Percentiles rank a stretch among this genome's conserved stretches.
Evolutionary conservation across 2,797 vertebrate species (phyloP).

Genomic region (Syndactyla subalaris): DNA sequence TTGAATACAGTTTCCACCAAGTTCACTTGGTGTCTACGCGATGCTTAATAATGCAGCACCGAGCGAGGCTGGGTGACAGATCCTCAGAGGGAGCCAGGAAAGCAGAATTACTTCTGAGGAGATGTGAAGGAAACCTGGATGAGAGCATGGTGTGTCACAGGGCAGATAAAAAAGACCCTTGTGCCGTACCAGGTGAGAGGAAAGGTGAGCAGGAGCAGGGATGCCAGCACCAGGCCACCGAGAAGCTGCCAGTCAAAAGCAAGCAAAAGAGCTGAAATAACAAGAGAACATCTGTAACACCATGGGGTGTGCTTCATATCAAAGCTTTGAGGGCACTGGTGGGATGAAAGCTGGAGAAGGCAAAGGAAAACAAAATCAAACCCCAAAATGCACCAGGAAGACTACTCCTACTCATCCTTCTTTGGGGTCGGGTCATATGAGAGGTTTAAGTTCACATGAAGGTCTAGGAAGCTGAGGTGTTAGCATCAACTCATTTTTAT

Average conservation of each 20-base stretch:
- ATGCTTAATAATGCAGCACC: not conserved
- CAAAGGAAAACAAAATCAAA: slow-evolving; percentile 12
- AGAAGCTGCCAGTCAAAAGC: slow-evolving; percentile 9
- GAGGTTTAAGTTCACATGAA: not conserved
- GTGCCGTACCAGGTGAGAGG: not conserved
- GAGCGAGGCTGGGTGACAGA: not conserved
- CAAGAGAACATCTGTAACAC: not conserved
- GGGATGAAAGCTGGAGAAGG: not conserved
- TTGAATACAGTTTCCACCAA: not conserved
- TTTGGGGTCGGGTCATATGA: not conserved
- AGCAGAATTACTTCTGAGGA: not conserved
- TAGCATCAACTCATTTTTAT: not conserved
- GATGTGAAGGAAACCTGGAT: not conserved
- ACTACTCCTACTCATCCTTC: not conserved
- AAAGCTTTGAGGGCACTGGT: not conserved
- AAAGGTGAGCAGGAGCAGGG: not conserved
- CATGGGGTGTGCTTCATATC: not conserved
- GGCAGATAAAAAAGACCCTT: not conserved
- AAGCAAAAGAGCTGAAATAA: not conserved
- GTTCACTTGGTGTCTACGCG: not conserved
- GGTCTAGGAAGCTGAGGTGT: not conserved
- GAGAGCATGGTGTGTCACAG: rapidly evolving
- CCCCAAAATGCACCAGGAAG: not conserved
- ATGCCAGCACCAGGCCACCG: not conserved
- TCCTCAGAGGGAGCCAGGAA: not conserved